Percentiles rank a stretch among this genome's conserved stretches.
Conservation (phyloP, 2,797 vertebrate genomes). For the Chaunax sp. region DNA sequence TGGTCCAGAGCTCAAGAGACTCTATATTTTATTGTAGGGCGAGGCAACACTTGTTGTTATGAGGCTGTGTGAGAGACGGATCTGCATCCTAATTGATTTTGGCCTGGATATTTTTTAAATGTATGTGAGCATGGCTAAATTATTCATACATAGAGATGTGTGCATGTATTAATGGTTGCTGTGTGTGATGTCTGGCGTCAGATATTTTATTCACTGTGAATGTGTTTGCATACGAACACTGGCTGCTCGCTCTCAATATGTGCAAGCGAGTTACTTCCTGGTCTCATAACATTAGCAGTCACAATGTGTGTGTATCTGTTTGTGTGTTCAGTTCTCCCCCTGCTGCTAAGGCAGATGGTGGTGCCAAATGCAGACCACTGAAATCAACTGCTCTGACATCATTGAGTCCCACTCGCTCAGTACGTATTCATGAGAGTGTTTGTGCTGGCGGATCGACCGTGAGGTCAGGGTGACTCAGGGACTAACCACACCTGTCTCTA, state of each 20-base stretch:
- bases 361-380: slow-evolving; percentile 50
- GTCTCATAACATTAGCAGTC: slow-evolving; percentile 1
- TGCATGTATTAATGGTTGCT: slow-evolving; percentile 1
- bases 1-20: slow-evolving; percentile 26
- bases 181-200: neutral
- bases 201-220: neutral
- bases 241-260: neutral
- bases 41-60: slow-evolving; percentile 41
- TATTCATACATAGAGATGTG: slow-evolving; percentile 44
- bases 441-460: slow-evolving; percentile 7
- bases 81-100: slow-evolving; percentile 53
- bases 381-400: slow-evolving; percentile 51
- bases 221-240: too few relatives aligned
- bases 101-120: too few relatives aligned
- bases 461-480: slow-evolving; percentile 56
- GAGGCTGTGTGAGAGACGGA: neutral
- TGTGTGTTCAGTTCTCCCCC: slow-evolving; percentile 17
- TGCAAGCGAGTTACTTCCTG: slow-evolving; percentile 11
- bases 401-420: neutral
- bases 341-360: slow-evolving; percentile 57
- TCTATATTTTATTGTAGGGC: slow-evolving; percentile 31
- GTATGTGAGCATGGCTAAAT: slow-evolving; percentile 43
- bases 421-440: neutral
- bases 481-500: slow-evolving; percentile 36
- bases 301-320: neutral